Conservation (phyloP, 92 coral and sea anemone genomes). For the Epizoanthus fatuus region DNA sequence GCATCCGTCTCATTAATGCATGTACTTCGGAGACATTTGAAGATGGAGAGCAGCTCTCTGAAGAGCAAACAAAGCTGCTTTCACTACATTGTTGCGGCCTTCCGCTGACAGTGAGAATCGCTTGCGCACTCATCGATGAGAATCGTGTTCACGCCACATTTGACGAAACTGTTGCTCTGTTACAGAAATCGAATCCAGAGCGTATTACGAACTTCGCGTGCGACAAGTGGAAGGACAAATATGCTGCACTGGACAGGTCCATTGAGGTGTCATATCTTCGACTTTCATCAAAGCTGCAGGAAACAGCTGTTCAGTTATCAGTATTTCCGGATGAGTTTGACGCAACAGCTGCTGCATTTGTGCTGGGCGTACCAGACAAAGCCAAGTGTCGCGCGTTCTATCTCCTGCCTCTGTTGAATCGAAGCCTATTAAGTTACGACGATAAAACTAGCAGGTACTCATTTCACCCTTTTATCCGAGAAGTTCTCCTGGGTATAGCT, state of each 20-base stretch:
- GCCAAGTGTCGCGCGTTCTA: slow-evolving; percentile 18
- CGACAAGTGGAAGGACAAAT: slow-evolving; percentile 13
- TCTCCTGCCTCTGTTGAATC: slow-evolving; percentile 16
- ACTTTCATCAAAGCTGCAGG: neutral
- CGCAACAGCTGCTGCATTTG: slow-evolving; percentile 1
- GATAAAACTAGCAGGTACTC: neutral
- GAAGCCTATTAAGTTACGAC: neutral
- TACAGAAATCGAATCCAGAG: neutral
- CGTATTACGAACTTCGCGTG: neutral
- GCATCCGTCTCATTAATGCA: neutral
- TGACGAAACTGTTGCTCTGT: neutral
- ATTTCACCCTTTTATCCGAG: slow-evolving; percentile 9
- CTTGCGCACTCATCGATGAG: slow-evolving; percentile 1
- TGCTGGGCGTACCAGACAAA: neutral
- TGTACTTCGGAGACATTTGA: neutral
- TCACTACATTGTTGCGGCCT: neutral
- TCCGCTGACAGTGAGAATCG: slow-evolving; percentile 4
- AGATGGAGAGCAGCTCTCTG: neutral
- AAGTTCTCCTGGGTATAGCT: neutral
- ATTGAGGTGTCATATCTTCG: slow-evolving; percentile 6
- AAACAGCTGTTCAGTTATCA: slow-evolving; percentile 4
- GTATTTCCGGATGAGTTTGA: slow-evolving; percentile 9
- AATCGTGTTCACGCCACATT: slow-evolving; percentile 12
- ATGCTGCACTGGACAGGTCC: slow-evolving; percentile 7
- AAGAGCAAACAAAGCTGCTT: neutral